Evolutionary conservation across 2,113 vertebrate genomes (phyloP).

Genomic region (Mirounga angustirostris): DNA sequence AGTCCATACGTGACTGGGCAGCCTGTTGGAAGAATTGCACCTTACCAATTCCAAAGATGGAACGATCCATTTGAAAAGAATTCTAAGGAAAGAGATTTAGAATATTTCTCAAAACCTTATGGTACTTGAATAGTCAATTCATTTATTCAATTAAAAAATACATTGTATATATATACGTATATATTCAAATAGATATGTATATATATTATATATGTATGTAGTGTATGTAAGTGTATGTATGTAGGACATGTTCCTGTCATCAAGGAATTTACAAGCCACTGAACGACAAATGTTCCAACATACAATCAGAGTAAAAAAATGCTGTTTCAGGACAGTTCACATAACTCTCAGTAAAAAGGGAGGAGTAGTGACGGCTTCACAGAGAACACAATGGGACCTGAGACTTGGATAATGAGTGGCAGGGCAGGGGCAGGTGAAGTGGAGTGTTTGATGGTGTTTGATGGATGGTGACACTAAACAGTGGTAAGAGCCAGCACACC

Average conservation of each 20-base stretch:
- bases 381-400: neutral
- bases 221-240: neutral
- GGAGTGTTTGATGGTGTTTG: neutral
- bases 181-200: neutral
- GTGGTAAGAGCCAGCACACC: neutral
- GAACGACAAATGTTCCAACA: neutral
- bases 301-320: neutral
- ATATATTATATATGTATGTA: neutral
- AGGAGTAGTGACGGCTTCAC: neutral
- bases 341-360: neutral
- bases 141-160: neutral
- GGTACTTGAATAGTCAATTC: neutral
- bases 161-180: neutral
- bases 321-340: neutral
- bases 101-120: neutral
- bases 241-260: neutral
- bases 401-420: neutral
- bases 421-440: neutral
- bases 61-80: neutral
- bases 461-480: neutral
- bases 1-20: neutral
- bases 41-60: neutral
- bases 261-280: neutral
- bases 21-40: neutral
- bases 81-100: constrained; percentile 12